phyloP scores from a whole-genome alignment of 35 echinoderm and acorn worm species.

The Patiria miniata region DNA sequence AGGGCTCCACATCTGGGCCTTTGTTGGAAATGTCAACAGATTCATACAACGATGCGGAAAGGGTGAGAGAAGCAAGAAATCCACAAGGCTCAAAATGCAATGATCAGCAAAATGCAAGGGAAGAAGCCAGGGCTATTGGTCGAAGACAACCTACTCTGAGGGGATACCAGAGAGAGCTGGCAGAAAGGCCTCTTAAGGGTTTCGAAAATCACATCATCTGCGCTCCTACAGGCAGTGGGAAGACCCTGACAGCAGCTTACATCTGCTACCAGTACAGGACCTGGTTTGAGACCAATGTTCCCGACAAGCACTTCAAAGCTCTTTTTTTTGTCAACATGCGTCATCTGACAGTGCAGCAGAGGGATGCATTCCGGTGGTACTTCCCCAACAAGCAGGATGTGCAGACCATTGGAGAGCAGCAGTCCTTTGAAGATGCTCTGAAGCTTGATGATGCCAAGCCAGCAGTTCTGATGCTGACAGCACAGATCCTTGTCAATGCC shows the following conservation, averaged over 20 bases:
- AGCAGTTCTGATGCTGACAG: constrained; percentile 63
- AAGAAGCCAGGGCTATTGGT: not conserved
- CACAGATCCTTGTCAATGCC: constrained; percentile 78
- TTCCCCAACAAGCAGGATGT: constrained; percentile 40
- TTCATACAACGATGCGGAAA: no score
- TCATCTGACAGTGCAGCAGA: constrained; percentile 68
- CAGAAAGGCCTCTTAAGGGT: constrained; percentile 33
- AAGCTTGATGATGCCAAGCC: not conserved
- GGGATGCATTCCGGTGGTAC: constrained; percentile 38
- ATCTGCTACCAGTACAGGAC: constrained; percentile 42
- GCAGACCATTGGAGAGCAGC: constrained; percentile 24
- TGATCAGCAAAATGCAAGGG: not conserved
- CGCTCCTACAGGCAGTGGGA: constrained; percentile 75
- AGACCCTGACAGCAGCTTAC: constrained; percentile 68
- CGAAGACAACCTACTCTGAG: constrained; percentile 8
- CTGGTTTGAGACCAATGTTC: not conserved
- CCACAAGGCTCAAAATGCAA: not conserved
- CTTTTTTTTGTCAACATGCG: constrained; percentile 76
- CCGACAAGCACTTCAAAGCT: constrained; percentile 56
- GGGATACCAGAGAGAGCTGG: constrained; percentile 64
- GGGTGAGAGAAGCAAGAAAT: no score
- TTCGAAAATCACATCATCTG: constrained; percentile 68
- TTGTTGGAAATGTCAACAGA: no score
- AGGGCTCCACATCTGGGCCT: no score
- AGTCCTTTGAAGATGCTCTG: constrained; percentile 35